Base-by-base conservation (phyloP, 2,888 invertebrate genomes). In the Taenaris catops region DNA sequence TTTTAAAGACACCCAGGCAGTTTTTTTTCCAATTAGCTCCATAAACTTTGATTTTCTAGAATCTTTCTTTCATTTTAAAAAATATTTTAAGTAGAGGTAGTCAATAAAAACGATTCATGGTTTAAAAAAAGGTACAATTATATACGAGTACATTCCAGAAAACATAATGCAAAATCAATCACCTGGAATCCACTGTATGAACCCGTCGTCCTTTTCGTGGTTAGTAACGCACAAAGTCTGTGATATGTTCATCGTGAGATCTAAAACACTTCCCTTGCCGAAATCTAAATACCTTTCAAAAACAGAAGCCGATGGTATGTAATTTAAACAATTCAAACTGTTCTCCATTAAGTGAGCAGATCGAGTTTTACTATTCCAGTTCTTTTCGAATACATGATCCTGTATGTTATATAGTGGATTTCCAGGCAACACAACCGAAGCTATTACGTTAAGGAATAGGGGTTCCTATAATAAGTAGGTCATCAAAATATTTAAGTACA, bases 141-240 rank as follows among this genome's bases (percentile, higher is more conserved):
- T 14, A 3, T 14, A 14, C n/a, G n/a, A n/a, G n/a, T n/a, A n/a
- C n/a, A n/a, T n/a, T n/a, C n/a, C n/a, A 14, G 14, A 14, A 14
- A 4, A 14, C 14, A 14, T 14, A 14, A 14, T 3, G 4, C 14
- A 14, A 14, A 14, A 14, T 14, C 4, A 19, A 1, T 28, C 10
- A 83, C 87, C 87, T 71, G 78, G 62, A 40, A 78, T 50, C 87
- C 87, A 87, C 32, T 75, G 73, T 27, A 86, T 71, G 34, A 63
- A 74, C 0, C 79, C 81, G 8, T 83, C 81, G 10, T 64, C 61
- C n/a, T 57, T 55, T 25, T 68, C 66, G 46, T 87, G 86, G 51
- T 87, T 87, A 1, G 83, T 84, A 0, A 87, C 74, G 36, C 79
- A 75, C 25, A 87, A 44, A 5, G 75, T 80, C 46, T 86, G 80